phyloP scores from a whole-genome alignment of 2,113 vertebrate genomes.

The Sclerurus mexicanus region DNA sequence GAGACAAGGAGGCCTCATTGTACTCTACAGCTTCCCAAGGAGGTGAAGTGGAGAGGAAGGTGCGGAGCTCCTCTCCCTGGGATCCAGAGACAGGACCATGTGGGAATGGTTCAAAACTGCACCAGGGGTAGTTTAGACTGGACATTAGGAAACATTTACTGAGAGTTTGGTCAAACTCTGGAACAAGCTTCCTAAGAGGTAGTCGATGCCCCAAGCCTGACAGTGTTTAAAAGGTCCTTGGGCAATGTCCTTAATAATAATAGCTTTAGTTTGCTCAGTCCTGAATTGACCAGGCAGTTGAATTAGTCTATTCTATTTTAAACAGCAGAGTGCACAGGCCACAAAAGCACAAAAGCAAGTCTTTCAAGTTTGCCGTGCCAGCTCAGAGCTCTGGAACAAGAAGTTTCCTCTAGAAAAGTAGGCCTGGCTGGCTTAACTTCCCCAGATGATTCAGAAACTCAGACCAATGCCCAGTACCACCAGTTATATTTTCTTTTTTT shows the following conservation, averaged over 20 bases:
- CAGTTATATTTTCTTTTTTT: neutral
- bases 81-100: rapidly evolving
- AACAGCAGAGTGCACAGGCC: neutral
- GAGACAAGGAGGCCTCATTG: neutral
- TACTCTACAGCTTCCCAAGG: neutral
- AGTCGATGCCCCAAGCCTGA: neutral
- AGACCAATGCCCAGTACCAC: neutral
- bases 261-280: neutral
- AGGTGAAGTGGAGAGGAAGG: neutral
- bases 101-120: neutral
- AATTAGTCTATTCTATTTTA: neutral
- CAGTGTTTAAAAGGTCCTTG: neutral
- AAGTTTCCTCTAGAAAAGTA: neutral
- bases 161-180: neutral
- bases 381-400: neutral
- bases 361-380: neutral
- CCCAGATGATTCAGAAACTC: neutral
- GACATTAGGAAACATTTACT: neutral
- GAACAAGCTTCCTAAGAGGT: neutral
- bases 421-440: neutral
- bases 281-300: neutral
- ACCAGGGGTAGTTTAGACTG: neutral
- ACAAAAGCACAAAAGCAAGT: neutral
- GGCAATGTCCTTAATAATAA: neutral
- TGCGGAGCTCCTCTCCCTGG: neutral